Base-by-base conservation (phyloP, 2,113 vertebrate genomes). In the Pagrus major region DNA sequence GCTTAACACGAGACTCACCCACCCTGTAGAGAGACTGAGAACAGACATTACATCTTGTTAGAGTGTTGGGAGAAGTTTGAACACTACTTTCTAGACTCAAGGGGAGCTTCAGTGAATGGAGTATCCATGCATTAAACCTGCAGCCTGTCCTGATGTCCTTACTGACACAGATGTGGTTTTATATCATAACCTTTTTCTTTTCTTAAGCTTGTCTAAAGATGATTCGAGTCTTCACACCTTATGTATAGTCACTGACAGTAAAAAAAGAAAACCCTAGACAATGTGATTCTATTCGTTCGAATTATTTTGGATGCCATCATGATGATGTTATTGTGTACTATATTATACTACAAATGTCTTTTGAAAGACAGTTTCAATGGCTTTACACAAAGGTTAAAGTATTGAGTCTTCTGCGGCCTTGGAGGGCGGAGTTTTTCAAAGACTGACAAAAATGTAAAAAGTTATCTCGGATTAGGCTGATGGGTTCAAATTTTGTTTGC, bases 11-110 rank as follows among this genome's bases (percentile, higher is more conserved):
- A 42, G 12, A 67, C 39, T 31, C 27, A 7, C 11, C n/a, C 27
- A 41, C 27, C 27, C 8, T 9, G 39, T 8, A 47, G 66, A 12
- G 33, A 80, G 59, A 39, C 27, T 15, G 23, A 55, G 46, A 21
- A 33, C 29, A 55, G 54, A 33, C 61, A 46, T 42, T 23, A 56
- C 27, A 59, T 44, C 41, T 84, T 39, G 54, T 73, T 55, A 55
- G 46, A 58, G 64, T 31, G 31, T 51, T 20, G 31, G 21, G 33
- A 33, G 33, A 46, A 42, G 47, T 63, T 54, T 55, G 14, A 84
- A 76, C 10, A 46, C 16, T 46, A 49, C 44, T 75, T 58, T 52
- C 9, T 37, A 58, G 31, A 23, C 76, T 29, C 47, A 25, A 42
- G 15, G 56, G 58, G 9, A 41, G 49, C 70, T 72, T 56, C 37